Base-by-base conservation (phyloP, 2,113 vertebrate genomes). In the Oncorhynchus clarkii region DNA sequence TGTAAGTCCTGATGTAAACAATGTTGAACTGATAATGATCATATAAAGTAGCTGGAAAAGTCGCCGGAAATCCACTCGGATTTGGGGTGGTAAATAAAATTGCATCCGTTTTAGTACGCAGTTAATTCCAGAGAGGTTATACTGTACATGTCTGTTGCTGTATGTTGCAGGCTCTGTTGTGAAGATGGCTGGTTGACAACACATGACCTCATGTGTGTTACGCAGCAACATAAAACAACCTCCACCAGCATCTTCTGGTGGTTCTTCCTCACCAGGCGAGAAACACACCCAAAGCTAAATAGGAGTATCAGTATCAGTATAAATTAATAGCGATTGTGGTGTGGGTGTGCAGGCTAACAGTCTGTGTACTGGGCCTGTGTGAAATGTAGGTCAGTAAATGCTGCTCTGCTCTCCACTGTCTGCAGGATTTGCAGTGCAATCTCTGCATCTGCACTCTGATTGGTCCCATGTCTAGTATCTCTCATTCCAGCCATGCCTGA, bases 321-420 rank as follows among this genome's bases (percentile, higher is more conserved):
- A 45, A 31, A 31, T 65, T 51, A 59, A 54, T 18, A 70, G 48
- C 76, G 66, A 80, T 78, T 78, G 48, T 65, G 74, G 59, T 80
- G 78, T 71, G 79, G 78, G 73, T 67, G 51, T 59, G 62, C 49
- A 67, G 64, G 9, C 54, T 62, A 69, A 69, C 60, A 70, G 67
- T 65, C 51, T 71, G 77, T 74, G 34, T 69, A 73, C 48, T 75
- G 72, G 1, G 70, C 51, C 59, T 11, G 5, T n/a, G 26, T 75
- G 69, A 79, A 86, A 91, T 86, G 78, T 88, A 86, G 86, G 88
- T 84, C 88, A 88, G 73, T 49, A 20, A 80, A 80, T 45, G 48
- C 72, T 72, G 74, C 77, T 76, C 68, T 70, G 75, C 77, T 76
- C 68, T 72, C 57, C 69, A 68, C 73, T 72, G 67, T 83, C 70